Evolutionary conservation across 2,113 vertebrate species (phyloP).

Genomic region (Chrysochloris asiatica): DNA sequence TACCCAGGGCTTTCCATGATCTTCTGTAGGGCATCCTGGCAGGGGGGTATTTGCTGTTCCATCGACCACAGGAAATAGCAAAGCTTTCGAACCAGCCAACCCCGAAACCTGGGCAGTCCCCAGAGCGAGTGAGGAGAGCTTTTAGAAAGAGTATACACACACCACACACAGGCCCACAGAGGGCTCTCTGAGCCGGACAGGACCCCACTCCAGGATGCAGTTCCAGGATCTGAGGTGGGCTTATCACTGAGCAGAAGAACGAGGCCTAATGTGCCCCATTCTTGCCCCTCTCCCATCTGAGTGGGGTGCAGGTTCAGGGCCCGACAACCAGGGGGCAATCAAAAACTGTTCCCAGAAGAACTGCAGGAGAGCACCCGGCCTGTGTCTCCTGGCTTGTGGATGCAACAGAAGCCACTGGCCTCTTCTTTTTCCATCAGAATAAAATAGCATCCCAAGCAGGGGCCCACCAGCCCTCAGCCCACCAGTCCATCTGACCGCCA

Average conservation of each 20-base stretch:
- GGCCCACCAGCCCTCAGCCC: background rate
- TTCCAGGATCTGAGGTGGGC: background rate
- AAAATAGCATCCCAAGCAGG: slow-evolving; percentile 6
- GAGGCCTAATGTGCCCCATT: background rate
- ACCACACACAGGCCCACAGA: background rate
- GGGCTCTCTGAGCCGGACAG: background rate
- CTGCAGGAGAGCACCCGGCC: background rate
- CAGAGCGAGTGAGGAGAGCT: background rate
- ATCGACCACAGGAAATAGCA: slow-evolving; percentile 79
- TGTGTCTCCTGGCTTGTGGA: background rate
- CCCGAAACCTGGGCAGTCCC: slow-evolving; percentile 82
- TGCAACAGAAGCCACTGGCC: background rate
- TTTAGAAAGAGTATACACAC: background rate
- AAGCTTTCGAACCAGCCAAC: slow-evolving; percentile 86
- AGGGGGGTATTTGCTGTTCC: slow-evolving; percentile 56
- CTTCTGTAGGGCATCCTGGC: background rate
- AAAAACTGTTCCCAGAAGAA: background rate
- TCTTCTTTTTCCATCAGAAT: background rate
- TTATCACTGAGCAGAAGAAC: background rate
- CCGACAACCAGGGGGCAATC: background rate
- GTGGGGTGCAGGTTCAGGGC: background rate
- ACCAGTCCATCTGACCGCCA: background rate
- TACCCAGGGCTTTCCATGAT: slow-evolving; percentile 80
- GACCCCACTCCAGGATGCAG: background rate
- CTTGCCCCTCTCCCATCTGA: background rate